phyloP scores from a whole-genome alignment of 2,797 vertebrate genomes.

The Sebastes jordani region DNA sequence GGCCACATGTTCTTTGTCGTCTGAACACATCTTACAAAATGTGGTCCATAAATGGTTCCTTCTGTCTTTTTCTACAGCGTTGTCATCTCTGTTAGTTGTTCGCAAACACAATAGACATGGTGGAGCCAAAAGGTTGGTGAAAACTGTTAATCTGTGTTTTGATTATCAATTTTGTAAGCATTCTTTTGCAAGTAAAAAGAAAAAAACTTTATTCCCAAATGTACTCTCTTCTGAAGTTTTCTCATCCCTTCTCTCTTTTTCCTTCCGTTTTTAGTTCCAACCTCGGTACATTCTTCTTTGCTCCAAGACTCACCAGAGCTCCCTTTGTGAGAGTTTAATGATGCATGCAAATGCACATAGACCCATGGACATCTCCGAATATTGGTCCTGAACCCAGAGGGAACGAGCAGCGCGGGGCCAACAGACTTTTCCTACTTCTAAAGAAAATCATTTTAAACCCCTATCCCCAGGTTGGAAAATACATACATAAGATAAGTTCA shows the following conservation, averaged over 20 bases:
- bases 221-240: slow-evolving; percentile 26
- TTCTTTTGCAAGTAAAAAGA: neutral
- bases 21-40: neutral
- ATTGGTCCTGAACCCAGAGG: slow-evolving; percentile 50
- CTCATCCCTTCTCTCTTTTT: neutral
- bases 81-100: neutral
- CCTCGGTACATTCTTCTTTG: slow-evolving; percentile 36
- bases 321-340: slow-evolving; percentile 67
- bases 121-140: neutral
- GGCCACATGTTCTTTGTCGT: neutral
- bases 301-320: slow-evolving; percentile 42
- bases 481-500: slow-evolving; percentile 71
- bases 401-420: slow-evolving; percentile 20
- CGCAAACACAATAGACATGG: neutral
- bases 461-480: slow-evolving; percentile 59
- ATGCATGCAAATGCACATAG: slow-evolving; percentile 72
- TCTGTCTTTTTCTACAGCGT: neutral
- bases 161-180: slow-evolving; percentile 2
- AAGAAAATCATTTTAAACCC: slow-evolving; percentile 57
- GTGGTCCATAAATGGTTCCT: neutral
- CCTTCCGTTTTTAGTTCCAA: slow-evolving; percentile 14
- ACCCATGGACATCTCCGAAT: slow-evolving; percentile 52
- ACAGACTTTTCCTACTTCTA: slow-evolving; percentile 34
- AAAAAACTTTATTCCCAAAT: neutral
- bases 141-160: slow-evolving; percentile 11